Evolutionary conservation across 2,888 invertebrate species (phyloP), one percentile per base, ranked within the genome.

Genomic region (Torymus aiolomorphi): DNA sequence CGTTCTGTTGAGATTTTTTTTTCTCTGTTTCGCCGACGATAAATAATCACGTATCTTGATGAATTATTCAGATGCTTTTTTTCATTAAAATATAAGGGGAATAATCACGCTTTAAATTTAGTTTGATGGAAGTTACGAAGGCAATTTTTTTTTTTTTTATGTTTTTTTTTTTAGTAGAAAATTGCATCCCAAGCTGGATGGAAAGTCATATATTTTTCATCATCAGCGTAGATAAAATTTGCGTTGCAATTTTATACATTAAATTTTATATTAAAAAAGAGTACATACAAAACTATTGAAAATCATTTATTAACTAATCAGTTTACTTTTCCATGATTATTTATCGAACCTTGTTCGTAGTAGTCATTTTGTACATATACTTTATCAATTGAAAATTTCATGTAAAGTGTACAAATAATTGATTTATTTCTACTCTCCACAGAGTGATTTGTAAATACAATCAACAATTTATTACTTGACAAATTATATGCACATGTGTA

Each of bases 41-140:
- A 69, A 75, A 51, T 75, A 79, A 75, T 79, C 79, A 75, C 78
- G 49, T 70, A 31, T 31, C 31, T 31, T 31, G 31, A 31, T 31
- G 31, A 31, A 31, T 31, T 31, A 31, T 31, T 31, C 31, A 31
- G 31, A 31, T 31, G 63, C 20, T 59, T 31, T 20, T 31, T 31
- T 10, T 31, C 20, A 62, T 62, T n/a, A 63, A 12, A 31, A 31
- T 31, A 31, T 31, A 31, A 31, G 31, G 31, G 8, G 31, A 1
- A 31, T 31, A 31, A 31, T 31, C 8, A 31, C 31, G 2, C 8
- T 31, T 31, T 31, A 31, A 31, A 31, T 31, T 31, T 31, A 1
- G 31, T 31, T 31, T 31, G 31, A 31, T 31, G 31, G 4, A 31
- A 5, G 3, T 31, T 31, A 31, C 31, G 31, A 31, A 31, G 31